Evolutionary conservation across 1,140 invertebrate genomes (phyloP).

Genomic region (Tetramorium parvispinum): DNA sequence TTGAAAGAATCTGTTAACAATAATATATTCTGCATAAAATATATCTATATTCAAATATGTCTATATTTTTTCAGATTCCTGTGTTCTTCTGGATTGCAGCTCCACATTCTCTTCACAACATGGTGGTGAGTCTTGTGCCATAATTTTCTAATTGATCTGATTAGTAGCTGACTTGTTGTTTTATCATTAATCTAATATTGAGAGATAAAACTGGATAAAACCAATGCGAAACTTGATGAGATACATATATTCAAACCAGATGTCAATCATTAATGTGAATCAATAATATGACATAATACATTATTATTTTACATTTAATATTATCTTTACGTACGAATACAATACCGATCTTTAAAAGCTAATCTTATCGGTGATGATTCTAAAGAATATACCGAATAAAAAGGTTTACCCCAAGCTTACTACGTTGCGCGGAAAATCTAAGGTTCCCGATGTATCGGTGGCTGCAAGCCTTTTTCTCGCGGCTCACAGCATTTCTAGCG

Average conservation of each 20-base stretch:
- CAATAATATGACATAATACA: not conserved
- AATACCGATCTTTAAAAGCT: not conserved
- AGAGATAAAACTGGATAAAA: not conserved
- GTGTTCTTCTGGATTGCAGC: not conserved
- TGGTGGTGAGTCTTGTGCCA: not conserved
- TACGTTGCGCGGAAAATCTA: conserved; percentile 27
- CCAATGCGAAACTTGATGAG: not conserved
- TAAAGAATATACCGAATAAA: conserved; percentile 13
- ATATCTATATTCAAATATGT: not conserved
- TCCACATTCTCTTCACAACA: not conserved
- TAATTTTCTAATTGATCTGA: not conserved
- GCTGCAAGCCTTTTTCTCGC: conserved; percentile 7
- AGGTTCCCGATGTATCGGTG: conserved; percentile 37
- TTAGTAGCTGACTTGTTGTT: not conserved
- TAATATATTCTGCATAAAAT: not conserved
- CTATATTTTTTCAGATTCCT: not conserved
- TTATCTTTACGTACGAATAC: not conserved
- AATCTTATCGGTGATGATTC: conserved; percentile 20
- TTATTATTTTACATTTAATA: not conserved
- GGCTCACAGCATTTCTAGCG: conserved; percentile 25
- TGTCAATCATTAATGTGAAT: not conserved
- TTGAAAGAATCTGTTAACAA: not conserved
- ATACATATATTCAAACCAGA: not conserved
- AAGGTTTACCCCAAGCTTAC: not conserved
- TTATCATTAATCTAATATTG: not conserved